A percentile compares a stretch with the other conserved stretches of the same genome.
Conservation (phyloP, 2,113 vertebrate species). For the Morphnarchus princeps region DNA sequence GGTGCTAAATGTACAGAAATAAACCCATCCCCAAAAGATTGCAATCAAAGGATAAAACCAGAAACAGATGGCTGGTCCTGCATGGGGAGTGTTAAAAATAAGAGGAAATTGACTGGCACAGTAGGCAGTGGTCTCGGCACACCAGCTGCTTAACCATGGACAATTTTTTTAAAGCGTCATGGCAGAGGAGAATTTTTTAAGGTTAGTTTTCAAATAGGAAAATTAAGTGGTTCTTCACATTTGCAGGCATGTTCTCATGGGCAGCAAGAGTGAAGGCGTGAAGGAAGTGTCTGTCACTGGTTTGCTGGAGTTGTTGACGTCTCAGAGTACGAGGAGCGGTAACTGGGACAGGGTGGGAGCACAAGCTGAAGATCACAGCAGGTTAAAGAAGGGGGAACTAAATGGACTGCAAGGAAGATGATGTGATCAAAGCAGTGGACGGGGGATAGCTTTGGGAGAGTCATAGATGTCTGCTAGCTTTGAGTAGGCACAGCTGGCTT, state of each 20-base stretch:
- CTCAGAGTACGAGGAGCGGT: background rate
- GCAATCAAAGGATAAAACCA: constrained; percentile 41
- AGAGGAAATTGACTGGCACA: constrained; percentile 60
- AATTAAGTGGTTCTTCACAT: background rate
- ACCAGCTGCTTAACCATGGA: constrained; percentile 32
- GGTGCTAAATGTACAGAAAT: constrained; percentile 40
- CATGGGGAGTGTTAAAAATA: constrained; percentile 55
- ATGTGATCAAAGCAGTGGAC: background rate
- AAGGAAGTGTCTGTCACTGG: background rate
- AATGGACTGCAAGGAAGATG: background rate
- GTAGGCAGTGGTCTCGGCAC: constrained; percentile 45
- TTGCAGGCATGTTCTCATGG: background rate
- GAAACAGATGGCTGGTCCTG: constrained; percentile 58
- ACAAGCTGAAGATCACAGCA: background rate
- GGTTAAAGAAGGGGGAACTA: background rate
- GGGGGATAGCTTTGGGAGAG: background rate
- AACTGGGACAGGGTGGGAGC: background rate
- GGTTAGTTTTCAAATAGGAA: background rate
- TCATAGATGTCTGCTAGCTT: background rate
- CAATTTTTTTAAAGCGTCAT: constrained; percentile 1
- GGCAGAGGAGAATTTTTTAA: constrained; percentile 6
- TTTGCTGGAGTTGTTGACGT: background rate
- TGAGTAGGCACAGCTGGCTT: background rate
- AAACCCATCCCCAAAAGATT: constrained; percentile 51
- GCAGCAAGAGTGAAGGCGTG: background rate